These are phyloP conservation scores for Neelides sp. DNA, from an alignment of 1,140 invertebrate genomes.

Conservation along the genomic window DNA sequence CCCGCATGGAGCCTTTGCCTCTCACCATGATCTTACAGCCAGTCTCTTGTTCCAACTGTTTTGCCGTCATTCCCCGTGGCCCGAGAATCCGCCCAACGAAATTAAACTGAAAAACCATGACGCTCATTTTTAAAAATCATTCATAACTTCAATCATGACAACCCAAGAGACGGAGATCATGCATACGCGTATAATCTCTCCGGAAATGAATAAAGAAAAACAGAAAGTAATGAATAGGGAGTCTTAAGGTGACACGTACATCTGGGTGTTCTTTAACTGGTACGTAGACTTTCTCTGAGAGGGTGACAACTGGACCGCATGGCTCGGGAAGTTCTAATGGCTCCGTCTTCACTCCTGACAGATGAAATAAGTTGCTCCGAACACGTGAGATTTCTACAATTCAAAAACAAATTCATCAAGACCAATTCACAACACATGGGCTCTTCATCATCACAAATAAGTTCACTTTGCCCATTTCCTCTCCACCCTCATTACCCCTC, in stretches of 20 bases:
- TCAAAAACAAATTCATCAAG: slow-evolving; percentile 38
- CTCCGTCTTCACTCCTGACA: slow-evolving; percentile 90
- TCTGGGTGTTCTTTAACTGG: slow-evolving; percentile 99
- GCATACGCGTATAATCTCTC: too few relatives aligned
- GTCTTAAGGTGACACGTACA: slow-evolving; percentile 56
- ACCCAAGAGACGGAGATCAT: too few relatives aligned
- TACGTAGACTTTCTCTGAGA: slow-evolving; percentile 98
- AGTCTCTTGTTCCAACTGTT: slow-evolving; percentile 98
- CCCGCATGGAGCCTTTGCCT: slow-evolving; percentile 99
- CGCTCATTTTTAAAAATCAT: too few relatives aligned
- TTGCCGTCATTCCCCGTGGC: slow-evolving; percentile 94
- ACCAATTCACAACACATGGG: not conserved
- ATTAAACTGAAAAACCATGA: slow-evolving; percentile 91
- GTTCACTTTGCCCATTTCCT: too few relatives aligned
- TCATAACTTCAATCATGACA: too few relatives aligned
- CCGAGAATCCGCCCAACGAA: slow-evolving; percentile 99
- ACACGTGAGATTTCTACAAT: slow-evolving; percentile 97
- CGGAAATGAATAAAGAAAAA: slow-evolving; percentile 1
- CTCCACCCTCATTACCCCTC: too few relatives aligned
- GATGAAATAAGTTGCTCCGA: slow-evolving; percentile 91
- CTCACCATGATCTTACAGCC: slow-evolving; percentile 99
- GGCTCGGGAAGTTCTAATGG: slow-evolving; percentile 64
- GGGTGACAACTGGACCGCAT: slow-evolving; percentile 74
- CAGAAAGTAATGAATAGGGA: slow-evolving; percentile 7
- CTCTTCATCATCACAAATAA: too few relatives aligned